Evolutionary conservation across 2,797 vertebrate species (phyloP).

Genomic region (Poliocrania exsul): DNA sequence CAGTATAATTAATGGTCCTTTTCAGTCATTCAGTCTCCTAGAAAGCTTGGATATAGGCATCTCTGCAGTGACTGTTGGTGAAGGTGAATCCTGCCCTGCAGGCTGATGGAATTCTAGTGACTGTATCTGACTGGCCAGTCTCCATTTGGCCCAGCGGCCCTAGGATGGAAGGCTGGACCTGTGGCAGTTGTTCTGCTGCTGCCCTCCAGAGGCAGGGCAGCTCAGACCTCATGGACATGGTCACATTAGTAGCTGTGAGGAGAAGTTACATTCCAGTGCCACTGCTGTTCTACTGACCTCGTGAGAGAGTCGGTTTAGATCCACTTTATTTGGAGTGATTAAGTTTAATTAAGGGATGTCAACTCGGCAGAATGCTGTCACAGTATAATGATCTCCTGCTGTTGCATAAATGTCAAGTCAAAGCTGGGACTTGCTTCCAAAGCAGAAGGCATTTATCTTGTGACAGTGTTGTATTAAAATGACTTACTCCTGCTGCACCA

Average conservation of each 20-base stretch:
- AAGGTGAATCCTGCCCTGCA: not conserved
- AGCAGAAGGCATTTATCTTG: conserved; percentile 64
- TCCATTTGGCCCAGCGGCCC: not conserved
- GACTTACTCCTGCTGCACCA: conserved; percentile 64
- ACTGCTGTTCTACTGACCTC: conserved; percentile 34
- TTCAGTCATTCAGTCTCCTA: fast-evolving
- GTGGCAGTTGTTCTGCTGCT: fast-evolving
- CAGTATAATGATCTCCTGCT: conserved; percentile 68
- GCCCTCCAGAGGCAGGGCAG: not conserved
- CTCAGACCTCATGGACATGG: not conserved
- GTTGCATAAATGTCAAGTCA: conserved; percentile 66
- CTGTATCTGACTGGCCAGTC: fast-evolving
- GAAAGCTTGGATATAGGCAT: not conserved
- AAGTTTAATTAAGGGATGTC: conserved; percentile 70
- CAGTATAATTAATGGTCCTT: not conserved
- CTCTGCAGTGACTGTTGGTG: not conserved
- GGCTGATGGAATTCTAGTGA: not conserved
- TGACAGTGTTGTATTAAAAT: conserved; percentile 56
- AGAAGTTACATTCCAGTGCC: not conserved
- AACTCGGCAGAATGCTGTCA: conserved; percentile 58
- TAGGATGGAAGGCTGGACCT: not conserved
- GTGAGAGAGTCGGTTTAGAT: conserved; percentile 29
- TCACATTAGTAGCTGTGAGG: not conserved
- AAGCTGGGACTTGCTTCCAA: conserved; percentile 50
- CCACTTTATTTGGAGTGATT: conserved; percentile 60